phyloP scores from a whole-genome alignment of 2,113 vertebrate genomes.

The Bostrychus sinensis region DNA sequence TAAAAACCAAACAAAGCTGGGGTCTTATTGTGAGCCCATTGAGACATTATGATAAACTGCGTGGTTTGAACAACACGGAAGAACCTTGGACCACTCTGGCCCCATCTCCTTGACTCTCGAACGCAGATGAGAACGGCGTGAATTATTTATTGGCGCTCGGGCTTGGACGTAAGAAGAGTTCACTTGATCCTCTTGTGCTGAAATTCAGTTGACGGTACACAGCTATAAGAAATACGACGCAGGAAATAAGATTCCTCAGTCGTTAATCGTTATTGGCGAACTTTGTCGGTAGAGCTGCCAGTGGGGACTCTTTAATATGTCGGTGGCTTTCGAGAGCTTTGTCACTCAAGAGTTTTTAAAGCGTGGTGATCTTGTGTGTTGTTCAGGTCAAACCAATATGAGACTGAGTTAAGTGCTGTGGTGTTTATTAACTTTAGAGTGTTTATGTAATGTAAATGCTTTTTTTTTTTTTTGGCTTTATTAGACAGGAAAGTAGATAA shows the following conservation, averaged over 20 bases:
- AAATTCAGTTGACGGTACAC: constrained; percentile 36
- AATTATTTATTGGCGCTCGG: constrained; percentile 66
- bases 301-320: constrained; percentile 67
- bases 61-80: constrained; percentile 49
- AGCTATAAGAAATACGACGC: constrained; percentile 40
- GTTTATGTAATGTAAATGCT: too few relatives aligned
- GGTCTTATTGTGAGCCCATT: constrained; percentile 25
- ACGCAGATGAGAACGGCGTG: constrained; percentile 42
- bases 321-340: constrained; percentile 55
- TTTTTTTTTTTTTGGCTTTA: too few relatives aligned
- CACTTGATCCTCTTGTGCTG: constrained; percentile 53
- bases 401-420: neutral
- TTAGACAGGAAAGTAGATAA: too few relatives aligned
- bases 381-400: neutral
- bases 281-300: constrained; percentile 35
- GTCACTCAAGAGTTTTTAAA: constrained; percentile 62
- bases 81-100: constrained; percentile 36
- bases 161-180: constrained; percentile 33
- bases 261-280: constrained; percentile 42
- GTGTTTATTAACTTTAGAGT: too few relatives aligned
- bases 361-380: constrained; percentile 24
- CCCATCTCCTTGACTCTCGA: constrained; percentile 41
- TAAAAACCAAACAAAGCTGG: constrained; percentile 22
- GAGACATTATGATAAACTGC: constrained; percentile 63
- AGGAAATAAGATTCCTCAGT: constrained; percentile 47